Conservation (phyloP, 2,797 vertebrate genomes). For the Margarornis squamiger region DNA sequence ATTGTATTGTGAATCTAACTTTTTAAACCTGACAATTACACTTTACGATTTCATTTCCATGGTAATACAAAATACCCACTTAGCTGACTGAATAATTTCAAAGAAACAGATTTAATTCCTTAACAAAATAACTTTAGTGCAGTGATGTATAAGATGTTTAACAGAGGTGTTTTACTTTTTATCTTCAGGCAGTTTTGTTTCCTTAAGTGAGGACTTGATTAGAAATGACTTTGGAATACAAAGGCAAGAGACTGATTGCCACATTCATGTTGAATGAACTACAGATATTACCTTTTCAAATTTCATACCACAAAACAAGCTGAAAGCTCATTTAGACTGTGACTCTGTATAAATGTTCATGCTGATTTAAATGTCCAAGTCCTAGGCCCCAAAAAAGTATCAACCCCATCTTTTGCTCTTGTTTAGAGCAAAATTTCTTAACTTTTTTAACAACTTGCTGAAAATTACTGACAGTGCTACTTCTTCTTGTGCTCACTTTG, state of each 20-base stretch:
- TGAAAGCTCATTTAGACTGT: not conserved
- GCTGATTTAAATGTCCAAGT: not conserved
- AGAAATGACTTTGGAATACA: not conserved
- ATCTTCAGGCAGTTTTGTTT: not conserved
- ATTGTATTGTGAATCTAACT: not conserved
- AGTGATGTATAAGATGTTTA: not conserved
- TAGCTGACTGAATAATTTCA: slow-evolving; percentile 2
- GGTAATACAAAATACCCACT: not conserved
- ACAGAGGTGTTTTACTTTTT: not conserved
- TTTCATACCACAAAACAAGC: not conserved
- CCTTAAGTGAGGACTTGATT: not conserved
- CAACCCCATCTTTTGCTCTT: not conserved
- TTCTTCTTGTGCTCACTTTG: not conserved
- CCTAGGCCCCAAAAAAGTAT: not conserved
- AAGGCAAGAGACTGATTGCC: not conserved
- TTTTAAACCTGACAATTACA: slow-evolving; percentile 25
- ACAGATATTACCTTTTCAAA: not conserved
- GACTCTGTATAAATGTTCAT: rapidly evolving
- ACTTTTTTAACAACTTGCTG: not conserved
- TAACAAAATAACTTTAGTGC: not conserved
- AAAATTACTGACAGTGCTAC: not conserved
- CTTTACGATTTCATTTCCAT: slow-evolving; percentile 11
- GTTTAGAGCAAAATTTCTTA: not conserved
- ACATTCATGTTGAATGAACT: not conserved
- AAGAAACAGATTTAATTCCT: slow-evolving; percentile 10